These are phyloP conservation scores for Halisarca cf. caerulea DNA, from an alignment of 37 sponge, comb jelly and placozoan species.

Conservation along the genomic window DNA sequence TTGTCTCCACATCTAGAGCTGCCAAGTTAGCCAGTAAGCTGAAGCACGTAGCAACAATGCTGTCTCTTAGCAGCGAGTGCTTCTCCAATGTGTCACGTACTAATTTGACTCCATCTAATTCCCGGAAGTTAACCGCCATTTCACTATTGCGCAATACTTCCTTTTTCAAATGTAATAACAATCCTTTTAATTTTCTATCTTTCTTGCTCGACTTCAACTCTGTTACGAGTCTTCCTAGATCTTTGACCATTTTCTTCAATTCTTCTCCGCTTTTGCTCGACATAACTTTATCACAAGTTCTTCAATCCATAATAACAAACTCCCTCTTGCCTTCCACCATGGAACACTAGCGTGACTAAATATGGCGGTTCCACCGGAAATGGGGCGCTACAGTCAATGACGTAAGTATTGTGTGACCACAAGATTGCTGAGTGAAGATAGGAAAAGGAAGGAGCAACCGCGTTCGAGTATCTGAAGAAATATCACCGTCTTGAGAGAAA, in stretches of 20 bases:
- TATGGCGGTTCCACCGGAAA: neutral
- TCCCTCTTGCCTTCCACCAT: too few species aligned
- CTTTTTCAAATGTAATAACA: conserved; percentile 3
- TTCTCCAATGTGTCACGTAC: neutral
- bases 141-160: conserved; percentile 20
- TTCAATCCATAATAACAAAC: too few species aligned
- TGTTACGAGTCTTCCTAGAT: neutral
- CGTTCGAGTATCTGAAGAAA: neutral
- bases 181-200: conserved; percentile 15
- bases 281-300: neutral
- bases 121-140: neutral
- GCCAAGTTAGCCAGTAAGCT: neutral
- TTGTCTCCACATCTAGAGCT: neutral
- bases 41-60: neutral
- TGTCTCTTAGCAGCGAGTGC: neutral
- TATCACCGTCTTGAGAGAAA: neutral
- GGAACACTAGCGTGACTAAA: too few species aligned
- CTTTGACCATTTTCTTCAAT: neutral
- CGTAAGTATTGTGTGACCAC: neutral
- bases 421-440: conserved; percentile 17
- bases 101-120: neutral
- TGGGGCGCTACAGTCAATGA: neutral
- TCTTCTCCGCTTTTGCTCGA: neutral
- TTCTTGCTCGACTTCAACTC: neutral
- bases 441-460: conserved; percentile 12